Percentiles rank a stretch among this genome's conserved stretches.
phyloP scores from a whole-genome alignment of 2,113 vertebrate genomes.

The Hemiscyllium ocellatum region DNA sequence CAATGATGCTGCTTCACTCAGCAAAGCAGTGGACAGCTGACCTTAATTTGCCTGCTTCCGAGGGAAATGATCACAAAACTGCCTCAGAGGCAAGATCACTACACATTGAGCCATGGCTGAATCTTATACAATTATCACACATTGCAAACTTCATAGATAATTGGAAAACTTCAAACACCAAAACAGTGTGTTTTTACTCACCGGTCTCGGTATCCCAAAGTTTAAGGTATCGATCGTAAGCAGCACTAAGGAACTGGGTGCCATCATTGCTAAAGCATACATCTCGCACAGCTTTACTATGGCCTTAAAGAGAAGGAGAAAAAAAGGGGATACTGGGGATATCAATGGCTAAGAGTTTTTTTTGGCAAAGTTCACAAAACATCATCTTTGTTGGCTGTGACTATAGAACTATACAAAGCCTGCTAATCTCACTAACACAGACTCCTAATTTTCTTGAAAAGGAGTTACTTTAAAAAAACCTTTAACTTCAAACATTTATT shows the following conservation, averaged over 20 bases:
- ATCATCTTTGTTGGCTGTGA: not conserved
- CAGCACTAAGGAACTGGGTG: slow-evolving; percentile 86
- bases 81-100: no score
- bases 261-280: slow-evolving; percentile 91
- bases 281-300: slow-evolving; percentile 94
- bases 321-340: not conserved
- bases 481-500: not conserved
- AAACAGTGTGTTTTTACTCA: slow-evolving; percentile 46
- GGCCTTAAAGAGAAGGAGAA: slow-evolving; percentile 58
- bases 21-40: no score
- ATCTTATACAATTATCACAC: no score
- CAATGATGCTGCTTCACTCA: no score
- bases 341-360: not conserved
- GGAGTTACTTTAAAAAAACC: not conserved
- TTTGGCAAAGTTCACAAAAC: not conserved
- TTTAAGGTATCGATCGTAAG: slow-evolving; percentile 92
- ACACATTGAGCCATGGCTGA: no score
- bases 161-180: not conserved
- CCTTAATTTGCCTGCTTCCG: no score
- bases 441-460: not conserved
- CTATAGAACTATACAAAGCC: not conserved
- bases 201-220: slow-evolving; percentile 97
- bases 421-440: not conserved
- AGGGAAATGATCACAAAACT: no score
- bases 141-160: no score